Base-by-base conservation (phyloP, 2,113 vertebrate genomes). In the Saguinus imperator region DNA sequence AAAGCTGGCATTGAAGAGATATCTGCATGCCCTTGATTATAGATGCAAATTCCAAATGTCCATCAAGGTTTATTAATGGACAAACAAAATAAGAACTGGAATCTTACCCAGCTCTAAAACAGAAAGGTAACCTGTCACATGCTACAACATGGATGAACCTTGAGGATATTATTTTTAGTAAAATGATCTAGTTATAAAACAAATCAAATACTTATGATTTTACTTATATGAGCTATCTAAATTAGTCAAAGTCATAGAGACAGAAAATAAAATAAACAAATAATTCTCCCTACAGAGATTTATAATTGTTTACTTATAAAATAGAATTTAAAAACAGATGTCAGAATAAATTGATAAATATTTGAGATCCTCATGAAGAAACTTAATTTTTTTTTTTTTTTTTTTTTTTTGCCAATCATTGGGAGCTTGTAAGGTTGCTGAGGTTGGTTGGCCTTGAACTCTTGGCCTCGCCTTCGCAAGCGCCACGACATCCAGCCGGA, bases 371-470 rank as follows among this genome's bases (percentile, higher is more conserved):
- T 91, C 37, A 57, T 94, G 58, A 68, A 75, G 27, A 70, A 91
- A 80, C 40, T 35, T 45, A 35, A 90, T 90, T n/a, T n/a, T n/a
- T n/a, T n/a, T 57, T 87, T 87, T 52, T 75, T 87, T 57, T 87
- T 87, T 52, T 75, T 87, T 57, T 87, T 87, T 52, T 75, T 87
- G n/a, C n/a, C n/a, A n/a, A n/a, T n/a, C n/a, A n/a, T n/a, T n/a
- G n/a, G n/a, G n/a, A n/a, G n/a, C n/a, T n/a, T n/a, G n/a, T n/a
- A n/a, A n/a, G n/a, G n/a, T n/a, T n/a, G n/a, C n/a, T n/a, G n/a
- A n/a, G n/a, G n/a, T n/a, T n/a, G n/a, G n/a, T n/a, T n/a, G n/a
- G n/a, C n/a, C n/a, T n/a, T n/a, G n/a, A n/a, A n/a, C n/a, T n/a
- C n/a, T n/a, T n/a, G n/a, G n/a, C n/a, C n/a, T n/a, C n/a, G n/a